phyloP scores from a whole-genome alignment of 2,113 vertebrate species.

The Heliornis fulica region DNA sequence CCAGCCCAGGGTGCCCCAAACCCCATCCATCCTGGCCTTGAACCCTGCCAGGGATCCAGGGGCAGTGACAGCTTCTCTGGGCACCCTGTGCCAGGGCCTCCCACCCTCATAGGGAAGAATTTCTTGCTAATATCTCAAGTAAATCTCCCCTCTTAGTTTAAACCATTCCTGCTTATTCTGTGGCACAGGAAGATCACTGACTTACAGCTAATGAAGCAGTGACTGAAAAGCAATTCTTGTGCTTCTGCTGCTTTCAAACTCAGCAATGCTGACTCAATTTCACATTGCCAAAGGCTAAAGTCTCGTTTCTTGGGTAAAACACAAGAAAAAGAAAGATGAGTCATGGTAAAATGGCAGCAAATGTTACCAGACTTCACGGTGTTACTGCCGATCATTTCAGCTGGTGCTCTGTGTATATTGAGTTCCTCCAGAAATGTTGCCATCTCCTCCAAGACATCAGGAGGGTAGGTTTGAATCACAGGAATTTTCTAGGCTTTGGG shows the following conservation, averaged over 20 bases:
- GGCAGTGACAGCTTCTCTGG: too few relatives aligned
- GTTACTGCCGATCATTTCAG: background rate
- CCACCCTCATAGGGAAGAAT: too few relatives aligned
- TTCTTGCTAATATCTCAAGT: too few relatives aligned
- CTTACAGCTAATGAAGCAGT: background rate
- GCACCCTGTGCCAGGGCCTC: too few relatives aligned
- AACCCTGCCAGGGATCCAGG: too few relatives aligned
- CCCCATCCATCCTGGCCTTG: too few relatives aligned
- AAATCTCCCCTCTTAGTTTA: too few relatives aligned
- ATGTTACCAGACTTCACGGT: background rate
- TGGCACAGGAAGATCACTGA: background rate
- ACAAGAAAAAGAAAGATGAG: background rate
- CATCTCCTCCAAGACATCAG: background rate
- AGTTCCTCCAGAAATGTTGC: background rate
- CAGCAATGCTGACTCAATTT: background rate
- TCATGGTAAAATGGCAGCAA: background rate
- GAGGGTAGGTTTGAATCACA: background rate
- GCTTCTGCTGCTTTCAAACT: background rate
- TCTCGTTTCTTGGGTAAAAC: background rate
- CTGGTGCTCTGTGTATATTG: background rate
- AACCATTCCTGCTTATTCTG: too few relatives aligned
- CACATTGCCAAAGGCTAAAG: background rate
- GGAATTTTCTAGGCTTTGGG: background rate
- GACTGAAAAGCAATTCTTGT: background rate
- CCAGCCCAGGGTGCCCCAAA: too few relatives aligned